Percentiles rank a stretch among this genome's conserved stretches.
phyloP scores from a whole-genome alignment of 2,113 vertebrate species.

The Atrichornis clamosus region DNA sequence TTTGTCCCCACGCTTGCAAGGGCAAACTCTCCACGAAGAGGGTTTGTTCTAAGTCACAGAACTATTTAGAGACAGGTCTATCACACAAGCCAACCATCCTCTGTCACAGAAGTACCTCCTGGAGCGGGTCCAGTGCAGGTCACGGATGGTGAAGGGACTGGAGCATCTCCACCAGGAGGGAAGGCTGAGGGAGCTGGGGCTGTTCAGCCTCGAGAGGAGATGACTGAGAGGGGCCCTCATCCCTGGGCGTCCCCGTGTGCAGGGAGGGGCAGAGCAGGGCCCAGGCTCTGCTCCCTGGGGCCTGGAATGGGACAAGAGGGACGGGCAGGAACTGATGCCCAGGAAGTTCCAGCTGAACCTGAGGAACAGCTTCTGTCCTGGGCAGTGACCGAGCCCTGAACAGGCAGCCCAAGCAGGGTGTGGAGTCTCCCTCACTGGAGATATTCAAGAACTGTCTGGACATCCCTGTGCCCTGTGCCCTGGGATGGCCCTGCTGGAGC shows the following conservation, averaged over 20 bases:
- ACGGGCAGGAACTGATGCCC: neutral
- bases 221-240: neutral
- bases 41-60: neutral
- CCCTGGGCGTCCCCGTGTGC: neutral
- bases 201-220: neutral
- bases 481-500: neutral
- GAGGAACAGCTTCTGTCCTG: neutral
- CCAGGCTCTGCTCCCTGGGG: neutral
- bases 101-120: neutral
- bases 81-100: neutral
- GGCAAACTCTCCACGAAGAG: neutral
- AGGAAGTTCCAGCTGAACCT: neutral
- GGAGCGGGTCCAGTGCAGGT: too few species aligned
- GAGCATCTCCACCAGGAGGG: neutral
- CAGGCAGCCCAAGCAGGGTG: neutral
- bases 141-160: neutral
- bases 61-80: neutral
- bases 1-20: neutral
- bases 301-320: neutral
- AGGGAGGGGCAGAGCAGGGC: neutral
- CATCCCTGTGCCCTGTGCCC: neutral
- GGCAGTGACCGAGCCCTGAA: neutral
- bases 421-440: neutral
- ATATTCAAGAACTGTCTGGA: neutral
- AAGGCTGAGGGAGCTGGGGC: neutral